Conservation (phyloP, 1,140 invertebrate species). For the Kradibia gibbosae region DNA sequence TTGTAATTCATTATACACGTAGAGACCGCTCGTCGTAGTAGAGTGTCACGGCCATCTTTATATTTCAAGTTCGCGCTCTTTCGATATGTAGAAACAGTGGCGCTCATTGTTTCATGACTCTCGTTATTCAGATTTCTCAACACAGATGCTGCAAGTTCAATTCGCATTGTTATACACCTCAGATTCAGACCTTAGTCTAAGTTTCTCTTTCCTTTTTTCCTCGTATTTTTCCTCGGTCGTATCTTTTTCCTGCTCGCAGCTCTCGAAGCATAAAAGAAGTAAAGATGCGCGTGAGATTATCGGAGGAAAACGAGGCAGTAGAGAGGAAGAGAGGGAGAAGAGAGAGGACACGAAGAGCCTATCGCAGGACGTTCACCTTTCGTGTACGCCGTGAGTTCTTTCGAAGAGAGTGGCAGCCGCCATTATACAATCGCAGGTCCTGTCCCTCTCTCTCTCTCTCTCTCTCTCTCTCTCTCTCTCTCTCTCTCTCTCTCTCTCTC, state of each 20-base stretch:
- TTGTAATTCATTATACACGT: conserved; percentile 19
- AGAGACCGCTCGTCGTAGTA: not conserved
- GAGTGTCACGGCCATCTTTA: conserved; percentile 46
- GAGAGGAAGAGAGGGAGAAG: conserved; percentile 29
- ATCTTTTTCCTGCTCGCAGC: not conserved
- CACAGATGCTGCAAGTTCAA: conserved; percentile 42
- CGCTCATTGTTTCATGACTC: conserved; percentile 20
- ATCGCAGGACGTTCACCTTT: conserved; percentile 47
- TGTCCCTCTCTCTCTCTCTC: not conserved
- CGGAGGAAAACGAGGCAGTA: conserved; percentile 36
- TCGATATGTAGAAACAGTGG: not conserved
- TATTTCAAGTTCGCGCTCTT: conserved; percentile 35
- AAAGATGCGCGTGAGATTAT: conserved; percentile 28
- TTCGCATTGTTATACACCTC: conserved; percentile 43
- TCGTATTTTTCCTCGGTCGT: conserved; percentile 1
- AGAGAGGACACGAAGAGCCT: conserved; percentile 32
- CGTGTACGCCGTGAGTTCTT: not conserved
- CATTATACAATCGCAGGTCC: conserved; percentile 49
- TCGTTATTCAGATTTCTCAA: conserved; percentile 40
- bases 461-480: not conserved
- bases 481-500: not conserved
- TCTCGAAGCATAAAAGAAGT: conserved; percentile 14
- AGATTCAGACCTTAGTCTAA: not conserved
- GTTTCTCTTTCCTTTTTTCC: not conserved
- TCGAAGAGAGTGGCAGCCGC: conserved; percentile 30